Conservation (phyloP, 2,888 invertebrate species). For the Mechanitis mazaeus region DNA sequence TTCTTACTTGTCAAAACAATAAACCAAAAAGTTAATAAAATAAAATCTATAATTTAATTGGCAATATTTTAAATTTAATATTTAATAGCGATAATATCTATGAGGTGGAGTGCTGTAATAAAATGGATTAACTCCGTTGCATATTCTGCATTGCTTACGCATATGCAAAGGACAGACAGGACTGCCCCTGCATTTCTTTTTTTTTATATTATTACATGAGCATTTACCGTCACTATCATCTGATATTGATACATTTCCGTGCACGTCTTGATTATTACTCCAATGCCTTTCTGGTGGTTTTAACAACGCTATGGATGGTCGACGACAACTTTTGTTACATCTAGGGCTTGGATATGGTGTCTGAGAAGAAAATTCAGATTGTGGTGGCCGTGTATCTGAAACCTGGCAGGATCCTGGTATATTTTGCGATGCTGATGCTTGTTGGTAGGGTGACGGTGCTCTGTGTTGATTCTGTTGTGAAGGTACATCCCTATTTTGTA, state of each 20-base stretch:
- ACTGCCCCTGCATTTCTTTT: constrained; percentile 7
- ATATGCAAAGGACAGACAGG: constrained; percentile 10
- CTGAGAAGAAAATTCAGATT: not conserved
- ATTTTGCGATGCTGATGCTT: not conserved
- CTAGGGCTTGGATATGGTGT: not conserved
- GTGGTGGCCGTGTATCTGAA: not conserved
- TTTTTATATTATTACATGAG: constrained; percentile 16
- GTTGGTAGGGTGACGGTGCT: not conserved
- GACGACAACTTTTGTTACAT: constrained; percentile 11
- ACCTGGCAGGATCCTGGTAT: not conserved
- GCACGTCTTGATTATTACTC: not conserved
- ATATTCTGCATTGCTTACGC: constrained; percentile 19
- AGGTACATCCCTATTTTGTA: not conserved
- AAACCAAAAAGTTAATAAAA: not conserved
- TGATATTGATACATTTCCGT: not conserved
- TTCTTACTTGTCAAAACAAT: not conserved
- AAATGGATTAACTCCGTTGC: constrained; percentile 15
- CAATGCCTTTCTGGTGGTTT: constrained; percentile 6
- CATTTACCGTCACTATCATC: constrained; percentile 9
- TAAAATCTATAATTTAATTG: not conserved
- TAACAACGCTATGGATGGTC: constrained; percentile 19
- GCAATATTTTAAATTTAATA: not conserved
- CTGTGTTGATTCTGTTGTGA: not conserved
- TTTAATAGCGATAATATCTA: constrained; percentile 14
- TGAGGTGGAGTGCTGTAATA: constrained; percentile 12